Conservation (phyloP, 2,888 invertebrate species). For the Syritta pipiens region DNA sequence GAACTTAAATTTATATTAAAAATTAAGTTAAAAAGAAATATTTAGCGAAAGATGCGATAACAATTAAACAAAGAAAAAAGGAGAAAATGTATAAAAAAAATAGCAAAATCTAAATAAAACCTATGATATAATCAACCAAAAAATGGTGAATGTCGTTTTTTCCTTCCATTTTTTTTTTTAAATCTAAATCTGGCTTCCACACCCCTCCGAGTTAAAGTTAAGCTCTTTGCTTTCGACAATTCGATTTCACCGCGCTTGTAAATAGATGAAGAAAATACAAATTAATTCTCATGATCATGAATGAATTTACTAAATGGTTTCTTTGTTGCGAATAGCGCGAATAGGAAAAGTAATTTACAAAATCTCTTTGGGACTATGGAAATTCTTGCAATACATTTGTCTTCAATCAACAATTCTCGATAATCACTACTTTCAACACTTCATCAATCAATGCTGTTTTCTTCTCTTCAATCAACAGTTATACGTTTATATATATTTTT, state of each 20-base stretch:
- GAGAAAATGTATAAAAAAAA: conserved; percentile 70
- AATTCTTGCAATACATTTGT: background rate
- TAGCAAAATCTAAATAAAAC: conserved; percentile 76
- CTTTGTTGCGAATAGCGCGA: conserved; percentile 36
- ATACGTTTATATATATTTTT: too few relatives aligned
- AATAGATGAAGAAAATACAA: conserved; percentile 6
- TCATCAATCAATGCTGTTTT: conserved; percentile 54
- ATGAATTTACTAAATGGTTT: conserved; percentile 62
- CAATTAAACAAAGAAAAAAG: conserved; percentile 45
- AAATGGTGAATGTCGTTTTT: conserved; percentile 57
- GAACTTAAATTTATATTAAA: conserved; percentile 70
- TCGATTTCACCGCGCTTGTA: conserved; percentile 27
- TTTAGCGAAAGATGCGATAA: conserved; percentile 49
- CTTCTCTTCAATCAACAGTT: conserved; percentile 61
- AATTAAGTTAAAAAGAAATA: conserved; percentile 65
- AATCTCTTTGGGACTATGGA: conserved; percentile 1
- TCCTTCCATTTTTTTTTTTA: conserved; percentile 14
- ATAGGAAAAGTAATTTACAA: conserved; percentile 6
- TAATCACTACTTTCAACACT: conserved; percentile 45
- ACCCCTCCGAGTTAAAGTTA: too few relatives aligned
- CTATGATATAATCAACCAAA: conserved; percentile 76
- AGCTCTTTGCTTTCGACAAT: background rate
- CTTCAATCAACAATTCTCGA: conserved; percentile 46
- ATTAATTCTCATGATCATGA: conserved; percentile 26
- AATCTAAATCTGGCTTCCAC: conserved; percentile 12